phyloP scores from a whole-genome alignment of 2,888 invertebrate genomes.

The Norana najaformis region DNA sequence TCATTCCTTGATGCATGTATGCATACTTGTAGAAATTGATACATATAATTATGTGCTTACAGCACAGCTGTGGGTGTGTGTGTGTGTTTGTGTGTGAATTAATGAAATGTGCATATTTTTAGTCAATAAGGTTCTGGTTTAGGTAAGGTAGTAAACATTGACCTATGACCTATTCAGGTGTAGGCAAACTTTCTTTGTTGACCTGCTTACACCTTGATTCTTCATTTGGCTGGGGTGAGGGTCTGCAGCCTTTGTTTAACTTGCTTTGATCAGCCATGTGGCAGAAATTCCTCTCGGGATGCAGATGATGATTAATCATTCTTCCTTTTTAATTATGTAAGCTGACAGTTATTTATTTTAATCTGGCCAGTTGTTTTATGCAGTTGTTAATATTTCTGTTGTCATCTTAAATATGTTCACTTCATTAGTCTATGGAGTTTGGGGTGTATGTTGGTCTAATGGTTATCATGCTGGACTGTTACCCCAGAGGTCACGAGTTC shows the following conservation, averaged over 20 bases:
- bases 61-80: no score
- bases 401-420: not conserved
- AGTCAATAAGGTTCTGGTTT: not conserved
- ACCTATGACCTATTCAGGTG: no score
- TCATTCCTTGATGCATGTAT: not conserved
- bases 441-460: not conserved
- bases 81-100: not conserved
- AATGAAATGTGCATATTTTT: not conserved
- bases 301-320: no score
- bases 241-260: not conserved
- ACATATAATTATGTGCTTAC: not conserved
- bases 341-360: not conserved
- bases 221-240: not conserved
- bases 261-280: not conserved
- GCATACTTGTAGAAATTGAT: not conserved
- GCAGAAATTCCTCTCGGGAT: not conserved
- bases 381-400: not conserved
- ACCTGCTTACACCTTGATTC: not conserved
- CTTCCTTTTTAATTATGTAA: no score
- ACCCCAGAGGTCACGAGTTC: no score
- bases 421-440: not conserved
- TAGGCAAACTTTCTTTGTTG: not conserved
- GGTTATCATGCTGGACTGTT: no score
- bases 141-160: not conserved
- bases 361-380: not conserved